Evolutionary conservation across 2,888 invertebrate genomes (phyloP).

Genomic region (Epinotia ramella): DNA sequence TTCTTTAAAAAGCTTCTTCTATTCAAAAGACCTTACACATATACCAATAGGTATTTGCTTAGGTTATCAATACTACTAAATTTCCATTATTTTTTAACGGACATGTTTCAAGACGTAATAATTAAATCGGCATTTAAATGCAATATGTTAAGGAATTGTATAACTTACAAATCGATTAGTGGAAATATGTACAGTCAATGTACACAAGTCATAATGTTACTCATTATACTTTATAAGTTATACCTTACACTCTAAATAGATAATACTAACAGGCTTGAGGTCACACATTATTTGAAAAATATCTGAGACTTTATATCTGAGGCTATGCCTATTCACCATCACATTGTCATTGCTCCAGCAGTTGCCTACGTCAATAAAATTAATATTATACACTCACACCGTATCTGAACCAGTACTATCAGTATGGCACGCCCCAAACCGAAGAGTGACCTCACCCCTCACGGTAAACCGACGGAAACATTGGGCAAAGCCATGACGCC

Average conservation of each 20-base stretch:
- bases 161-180: constrained; percentile 10
- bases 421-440: background rate
- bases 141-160: constrained; percentile 18
- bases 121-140: constrained; percentile 29
- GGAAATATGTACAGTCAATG: constrained; percentile 33
- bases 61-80: constrained; percentile 12
- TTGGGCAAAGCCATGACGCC: too few relatives aligned
- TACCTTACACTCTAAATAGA: constrained; percentile 34
- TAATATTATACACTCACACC: background rate
- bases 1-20: constrained; percentile 10
- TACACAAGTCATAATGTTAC: constrained; percentile 33
- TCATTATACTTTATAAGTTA: constrained; percentile 16
- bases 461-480: background rate
- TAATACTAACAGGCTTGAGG: constrained; percentile 18
- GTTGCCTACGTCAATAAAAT: constrained; percentile 3
- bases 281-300: background rate
- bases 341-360: background rate
- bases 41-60: constrained; percentile 18
- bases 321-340: background rate
- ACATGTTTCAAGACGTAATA: background rate
- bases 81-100: background rate
- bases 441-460: background rate
- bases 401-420: too few relatives aligned
- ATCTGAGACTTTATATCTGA: background rate
- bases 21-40: background rate